Evolutionary conservation across 1,140 invertebrate species (phyloP), one percentile per base, ranked within the genome.

Genomic region (Drosophila bocqueti): DNA sequence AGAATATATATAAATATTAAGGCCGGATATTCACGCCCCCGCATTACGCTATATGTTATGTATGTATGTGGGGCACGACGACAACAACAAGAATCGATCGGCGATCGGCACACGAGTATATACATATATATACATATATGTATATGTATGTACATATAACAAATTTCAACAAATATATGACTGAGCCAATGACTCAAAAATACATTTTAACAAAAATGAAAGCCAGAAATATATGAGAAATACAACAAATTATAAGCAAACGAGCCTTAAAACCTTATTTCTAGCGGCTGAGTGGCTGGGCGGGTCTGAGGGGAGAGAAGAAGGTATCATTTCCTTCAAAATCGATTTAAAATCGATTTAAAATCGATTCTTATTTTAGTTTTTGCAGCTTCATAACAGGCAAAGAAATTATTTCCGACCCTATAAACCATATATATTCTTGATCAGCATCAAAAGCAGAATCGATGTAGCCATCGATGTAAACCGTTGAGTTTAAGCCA

Each of bases 121-220:
- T 36, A 67, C 31, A 57, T 64, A 57, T 54, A 54, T 52, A 29
- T 26, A 49, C 24, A 47, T 16, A 47, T 2, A 49, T 16, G 24
- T 16, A 42, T 1, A 49, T 47, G 29, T 18, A 52, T 52, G 34
- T 82, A 76, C 24, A 76, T 31, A 80, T 75, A 85, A 87, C 62
- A 90, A 81, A 90, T 89, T 83, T 75, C 54, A 72, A 72, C 54
- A 79, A 84, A 84, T 85, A 83, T 84, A 90, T 90, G 85, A 90
- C 85, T 90, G 85, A 90, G 85, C 79, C 81, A 76, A 71, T 63
- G 85, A 90, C 85, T 90, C 85, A 82, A 76, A 86, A 81, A 85
- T 90, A 90, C 63, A 90, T 90, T 90, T 90, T 90, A 90, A 85
- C 75, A 76, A 57, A 86, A 81, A 72, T 24, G 36, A 76, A 79